Base-by-base conservation (phyloP, 2,113 vertebrate species). In the Gnathonemus echidnorhynchus region DNA sequence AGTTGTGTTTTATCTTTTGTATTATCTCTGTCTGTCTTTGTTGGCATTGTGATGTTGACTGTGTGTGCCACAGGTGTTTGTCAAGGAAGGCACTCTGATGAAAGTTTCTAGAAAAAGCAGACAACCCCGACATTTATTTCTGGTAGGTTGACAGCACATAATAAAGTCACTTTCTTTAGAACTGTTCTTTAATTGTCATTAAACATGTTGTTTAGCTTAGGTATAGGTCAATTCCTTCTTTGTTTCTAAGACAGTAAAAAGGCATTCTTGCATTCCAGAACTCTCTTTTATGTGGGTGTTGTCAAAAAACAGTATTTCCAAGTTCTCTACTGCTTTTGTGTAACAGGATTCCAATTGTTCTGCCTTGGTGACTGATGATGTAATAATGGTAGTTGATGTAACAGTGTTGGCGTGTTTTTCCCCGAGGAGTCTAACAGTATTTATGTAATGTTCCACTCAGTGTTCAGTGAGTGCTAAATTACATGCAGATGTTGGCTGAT, bases 11-110 rank as follows among this genome's bases (percentile, higher is more conserved):
- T 66, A 10, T 66, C 24, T 66, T 11, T 5, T 31, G 10, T 70
- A 31, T 70, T 70, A 13, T 27, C 74, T 2, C 49, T 35, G 21
- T 66, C 56, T n/a, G 39, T 88, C 89, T 62, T 52, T 49, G 42
- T 49, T 49, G 87, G 45, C 92, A 87, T 83, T 15, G 66, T 19
- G 15, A 42, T 56, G n/a, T 2, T 89, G 46, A 10, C 83, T 92
- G 74, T 91, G 42, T 90, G 31, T 92, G 10, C 91, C 88, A 39
- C 95, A 99, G 98, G 94, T 97, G 91, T 99, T 99, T 94, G 96
- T 99, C 90, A 99, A 99, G 93, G 98, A 99, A 93, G 98, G 98
- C 89, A 98, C 97, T 0, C 94, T 99, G 93, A 98, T 98, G 97
- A 99, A 98, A 95, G 96, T 99, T 89, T 97, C 97, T 86, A 96